Evolutionary conservation across 2,888 invertebrate species (phyloP).

Genomic region (Apotomis capreana): DNA sequence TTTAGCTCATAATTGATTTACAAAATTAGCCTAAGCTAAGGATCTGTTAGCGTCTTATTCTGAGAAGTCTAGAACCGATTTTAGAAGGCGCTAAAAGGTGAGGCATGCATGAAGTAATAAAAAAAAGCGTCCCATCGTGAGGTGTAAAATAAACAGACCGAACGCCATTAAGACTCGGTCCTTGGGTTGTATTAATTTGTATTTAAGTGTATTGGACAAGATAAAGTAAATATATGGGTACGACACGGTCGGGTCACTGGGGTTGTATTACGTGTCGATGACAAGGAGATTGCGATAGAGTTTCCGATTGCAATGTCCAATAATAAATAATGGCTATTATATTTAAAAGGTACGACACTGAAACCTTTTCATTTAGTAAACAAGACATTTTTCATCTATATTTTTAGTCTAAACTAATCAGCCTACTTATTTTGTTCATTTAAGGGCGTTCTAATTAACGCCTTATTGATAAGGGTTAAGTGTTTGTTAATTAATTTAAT

Average conservation of each 20-base stretch:
- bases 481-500: too few relatives aligned
- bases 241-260: conserved; percentile 58
- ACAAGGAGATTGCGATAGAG: conserved; percentile 26
- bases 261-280: conserved; percentile 60
- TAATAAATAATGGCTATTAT: too few relatives aligned
- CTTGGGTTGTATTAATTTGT: conserved; percentile 82
- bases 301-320: neutral
- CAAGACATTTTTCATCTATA: too few relatives aligned
- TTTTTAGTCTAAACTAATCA: too few relatives aligned
- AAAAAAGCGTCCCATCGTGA: conserved; percentile 75
- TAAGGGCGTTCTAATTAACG: too few relatives aligned
- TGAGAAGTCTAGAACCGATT: conserved; percentile 57
- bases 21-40: conserved; percentile 22
- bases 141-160: conserved; percentile 82
- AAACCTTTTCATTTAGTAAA: too few relatives aligned
- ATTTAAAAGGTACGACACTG: too few relatives aligned
- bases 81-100: conserved; percentile 74
- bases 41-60: conserved; percentile 56
- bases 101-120: conserved; percentile 57
- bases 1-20: conserved; percentile 25
- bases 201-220: conserved; percentile 84
- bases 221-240: conserved; percentile 81
- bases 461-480: too few relatives aligned
- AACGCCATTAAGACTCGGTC: conserved; percentile 77
- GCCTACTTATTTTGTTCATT: too few relatives aligned